Evolutionary conservation across 2,797 vertebrate species (phyloP).

Genomic region (Coregonus suidteri): DNA sequence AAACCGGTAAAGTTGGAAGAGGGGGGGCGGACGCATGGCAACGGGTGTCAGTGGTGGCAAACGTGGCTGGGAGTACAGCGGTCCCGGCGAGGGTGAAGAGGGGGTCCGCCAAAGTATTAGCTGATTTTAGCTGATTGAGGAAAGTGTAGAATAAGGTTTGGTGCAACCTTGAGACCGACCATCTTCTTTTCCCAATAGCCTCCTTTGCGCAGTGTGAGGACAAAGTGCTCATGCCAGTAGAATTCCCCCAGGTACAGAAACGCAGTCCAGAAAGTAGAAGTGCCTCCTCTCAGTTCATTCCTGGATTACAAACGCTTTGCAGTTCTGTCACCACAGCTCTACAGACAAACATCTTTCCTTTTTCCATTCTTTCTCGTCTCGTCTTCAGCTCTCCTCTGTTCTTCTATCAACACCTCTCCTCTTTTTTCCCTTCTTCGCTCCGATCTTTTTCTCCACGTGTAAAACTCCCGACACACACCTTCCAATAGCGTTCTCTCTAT

Average conservation of each 20-base stretch:
- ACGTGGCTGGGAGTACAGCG: not conserved
- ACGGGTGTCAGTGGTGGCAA: not conserved
- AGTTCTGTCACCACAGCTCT: not conserved
- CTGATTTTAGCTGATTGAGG: not conserved
- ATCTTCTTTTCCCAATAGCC: not conserved
- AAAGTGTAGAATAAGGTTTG: not conserved
- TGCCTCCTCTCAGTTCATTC: not conserved
- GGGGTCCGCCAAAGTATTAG: not conserved
- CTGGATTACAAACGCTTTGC: not conserved
- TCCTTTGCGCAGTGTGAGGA: not conserved
- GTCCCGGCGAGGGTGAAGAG: not conserved
- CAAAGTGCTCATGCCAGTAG: not conserved
- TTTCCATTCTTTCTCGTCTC: not conserved
- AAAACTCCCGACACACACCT: not conserved
- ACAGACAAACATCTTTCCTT: not conserved
- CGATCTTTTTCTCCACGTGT: not conserved
- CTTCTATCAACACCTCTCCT: not conserved
- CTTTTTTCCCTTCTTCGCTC: not conserved
- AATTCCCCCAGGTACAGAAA: constrained; percentile 9
- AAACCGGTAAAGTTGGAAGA: constrained; percentile 1
- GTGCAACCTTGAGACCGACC: not conserved
- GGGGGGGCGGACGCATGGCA: constrained; percentile 4
- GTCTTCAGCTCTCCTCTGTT: constrained; percentile 23
- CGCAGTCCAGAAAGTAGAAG: not conserved
- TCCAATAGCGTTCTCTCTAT: not conserved